Evolutionary conservation across 2,113 vertebrate species (phyloP).

Genomic region (Willisornis vidua): DNA sequence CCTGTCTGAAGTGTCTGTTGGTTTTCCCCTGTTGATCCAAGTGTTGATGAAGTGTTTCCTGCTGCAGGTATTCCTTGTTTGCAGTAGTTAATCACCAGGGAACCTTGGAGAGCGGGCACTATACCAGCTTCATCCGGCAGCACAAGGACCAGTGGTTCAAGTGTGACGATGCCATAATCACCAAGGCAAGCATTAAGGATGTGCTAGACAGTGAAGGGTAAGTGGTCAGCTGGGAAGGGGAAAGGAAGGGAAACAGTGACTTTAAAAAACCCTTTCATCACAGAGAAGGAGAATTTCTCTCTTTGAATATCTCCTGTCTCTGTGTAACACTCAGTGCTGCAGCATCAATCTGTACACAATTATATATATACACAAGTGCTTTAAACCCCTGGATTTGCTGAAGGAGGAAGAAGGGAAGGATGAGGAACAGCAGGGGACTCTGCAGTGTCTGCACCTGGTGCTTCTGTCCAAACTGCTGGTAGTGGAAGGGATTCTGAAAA

Average conservation of each 20-base stretch:
- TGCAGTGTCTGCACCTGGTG: neutral
- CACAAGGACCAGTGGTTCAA: slow-evolving; percentile 99
- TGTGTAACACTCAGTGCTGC: neutral
- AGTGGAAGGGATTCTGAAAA: neutral
- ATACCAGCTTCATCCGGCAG: slow-evolving; percentile 99
- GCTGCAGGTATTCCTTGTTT: slow-evolving; percentile 94
- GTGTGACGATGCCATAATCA: slow-evolving; percentile 99
- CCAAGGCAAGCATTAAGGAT: slow-evolving; percentile 99
- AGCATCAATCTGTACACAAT: neutral
- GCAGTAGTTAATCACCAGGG: slow-evolving; percentile 99
- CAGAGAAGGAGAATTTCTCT: neutral
- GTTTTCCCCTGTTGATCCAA: neutral
- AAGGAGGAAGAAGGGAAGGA: neutral
- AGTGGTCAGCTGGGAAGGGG: slow-evolving; percentile 25
- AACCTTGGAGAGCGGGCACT: slow-evolving; percentile 98
- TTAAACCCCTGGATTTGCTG: neutral
- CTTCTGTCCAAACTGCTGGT: neutral
- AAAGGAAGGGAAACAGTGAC: neutral
- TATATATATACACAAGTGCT: neutral
- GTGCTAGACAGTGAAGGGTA: slow-evolving; percentile 99
- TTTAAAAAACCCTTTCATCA: neutral
- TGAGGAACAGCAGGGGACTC: neutral
- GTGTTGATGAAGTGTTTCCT: neutral
- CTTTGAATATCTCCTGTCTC: neutral
- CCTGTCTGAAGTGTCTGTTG: neutral